phyloP scores from a whole-genome alignment of 2,797 vertebrate species.

The Enteromius paludinosus region DNA sequence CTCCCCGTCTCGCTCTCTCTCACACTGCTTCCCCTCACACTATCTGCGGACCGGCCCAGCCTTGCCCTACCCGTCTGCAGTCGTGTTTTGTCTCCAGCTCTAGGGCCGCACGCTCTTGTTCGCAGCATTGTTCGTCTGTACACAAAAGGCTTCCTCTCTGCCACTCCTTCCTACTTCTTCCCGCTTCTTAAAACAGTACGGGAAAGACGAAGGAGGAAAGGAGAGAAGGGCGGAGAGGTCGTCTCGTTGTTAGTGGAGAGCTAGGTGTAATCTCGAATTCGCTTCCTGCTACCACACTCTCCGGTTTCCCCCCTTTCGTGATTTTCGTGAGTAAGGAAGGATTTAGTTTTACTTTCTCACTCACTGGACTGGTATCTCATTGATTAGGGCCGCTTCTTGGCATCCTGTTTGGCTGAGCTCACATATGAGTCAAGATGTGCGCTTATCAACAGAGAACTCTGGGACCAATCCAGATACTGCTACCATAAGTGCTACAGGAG shows the following conservation, averaged over 20 bases:
- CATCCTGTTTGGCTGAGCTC: conserved; percentile 50
- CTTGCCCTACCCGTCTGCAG: conserved; percentile 56
- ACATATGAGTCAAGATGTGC: conserved; percentile 38
- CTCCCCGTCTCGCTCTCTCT: conserved; percentile 21
- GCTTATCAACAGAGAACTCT: conserved; percentile 47
- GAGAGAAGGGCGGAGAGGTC: conserved; percentile 38
- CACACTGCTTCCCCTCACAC: conserved; percentile 13
- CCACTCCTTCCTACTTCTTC: conserved; percentile 58
- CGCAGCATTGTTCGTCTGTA: conserved; percentile 72
- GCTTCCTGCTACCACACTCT: conserved; percentile 52
- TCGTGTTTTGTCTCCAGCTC: conserved; percentile 68
- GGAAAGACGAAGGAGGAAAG: conserved; percentile 21
- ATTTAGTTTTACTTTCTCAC: conserved; percentile 35
- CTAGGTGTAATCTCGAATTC: conserved; percentile 59
- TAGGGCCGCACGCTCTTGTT: conserved; percentile 61
- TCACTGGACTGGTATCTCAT: conserved; percentile 44
- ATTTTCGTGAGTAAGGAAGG: conserved; percentile 22
- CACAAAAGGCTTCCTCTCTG: conserved; percentile 74
- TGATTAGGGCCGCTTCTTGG: conserved; percentile 48
- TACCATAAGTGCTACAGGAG: conserved; percentile 3
- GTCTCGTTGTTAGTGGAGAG: conserved; percentile 47
- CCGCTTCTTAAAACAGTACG: conserved; percentile 34
- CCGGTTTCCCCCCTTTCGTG: conserved; percentile 30
- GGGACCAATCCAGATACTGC: conserved; percentile 3
- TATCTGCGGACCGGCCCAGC: conserved; percentile 56